These are phyloP conservation scores for Acleris laterana DNA, from an alignment of 2,888 invertebrate species.

Conservation along the genomic window DNA sequence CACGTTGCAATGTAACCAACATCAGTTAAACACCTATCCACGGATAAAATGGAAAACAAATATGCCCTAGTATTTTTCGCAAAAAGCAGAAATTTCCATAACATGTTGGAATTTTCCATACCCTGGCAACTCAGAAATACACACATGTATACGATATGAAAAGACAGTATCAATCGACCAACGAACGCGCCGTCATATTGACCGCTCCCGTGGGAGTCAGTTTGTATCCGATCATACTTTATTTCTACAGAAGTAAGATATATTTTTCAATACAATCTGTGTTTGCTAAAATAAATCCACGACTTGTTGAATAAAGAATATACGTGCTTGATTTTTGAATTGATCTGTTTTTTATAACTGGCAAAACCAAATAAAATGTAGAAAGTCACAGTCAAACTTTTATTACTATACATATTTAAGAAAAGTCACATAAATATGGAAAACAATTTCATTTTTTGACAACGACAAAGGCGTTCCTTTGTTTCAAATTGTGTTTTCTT, in stretches of 20 bases:
- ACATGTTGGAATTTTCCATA: neutral
- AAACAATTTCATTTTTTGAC: too few species aligned
- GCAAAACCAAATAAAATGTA: too few species aligned
- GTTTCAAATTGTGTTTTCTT: too few species aligned
- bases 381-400: too few species aligned
- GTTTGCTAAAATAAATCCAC: neutral
- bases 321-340: neutral
- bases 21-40: too few species aligned
- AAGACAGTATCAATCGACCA: conserved; percentile 31
- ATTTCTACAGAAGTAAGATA: conserved; percentile 13
- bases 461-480: too few species aligned
- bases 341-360: too few species aligned
- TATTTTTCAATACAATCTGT: neutral
- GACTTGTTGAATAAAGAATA: neutral
- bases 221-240: conserved; percentile 19
- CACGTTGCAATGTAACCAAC: too few species aligned
- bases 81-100: neutral
- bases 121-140: conserved; percentile 5
- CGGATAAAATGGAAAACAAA: too few species aligned
- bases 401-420: too few species aligned
- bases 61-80: too few species aligned
- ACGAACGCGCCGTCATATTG: conserved; percentile 30
- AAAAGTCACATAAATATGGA: too few species aligned
- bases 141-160: conserved; percentile 15
- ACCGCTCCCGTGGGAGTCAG: conserved; percentile 15